Percentiles rank a stretch among this genome's conserved stretches.
Conservation (phyloP, 1,140 invertebrate genomes). For the Fopius arisanus region DNA sequence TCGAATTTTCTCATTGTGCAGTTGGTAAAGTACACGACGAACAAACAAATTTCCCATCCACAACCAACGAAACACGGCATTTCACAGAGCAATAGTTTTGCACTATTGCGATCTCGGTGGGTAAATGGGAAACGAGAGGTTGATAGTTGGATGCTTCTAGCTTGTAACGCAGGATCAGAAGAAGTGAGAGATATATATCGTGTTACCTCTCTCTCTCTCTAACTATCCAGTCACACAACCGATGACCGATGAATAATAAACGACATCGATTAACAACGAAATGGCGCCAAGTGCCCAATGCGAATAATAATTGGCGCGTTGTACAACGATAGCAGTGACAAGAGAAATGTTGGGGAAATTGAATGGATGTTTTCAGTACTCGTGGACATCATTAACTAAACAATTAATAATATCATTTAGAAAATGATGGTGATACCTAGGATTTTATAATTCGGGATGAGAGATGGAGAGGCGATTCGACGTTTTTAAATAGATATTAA, state of each 20-base stretch:
- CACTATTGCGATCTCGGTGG: background rate
- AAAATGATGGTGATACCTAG: too few relatives aligned
- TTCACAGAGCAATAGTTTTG: background rate
- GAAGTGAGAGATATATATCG: constrained; percentile 4
- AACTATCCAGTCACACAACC: constrained; percentile 8
- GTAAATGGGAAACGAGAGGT: background rate
- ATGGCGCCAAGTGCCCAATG: constrained; percentile 44
- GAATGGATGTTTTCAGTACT: constrained; percentile 12
- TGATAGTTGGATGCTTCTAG: background rate
- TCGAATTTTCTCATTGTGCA: constrained; percentile 31
- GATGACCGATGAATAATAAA: constrained; percentile 59
- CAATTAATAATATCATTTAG: background rate
- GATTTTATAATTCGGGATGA: too few relatives aligned
- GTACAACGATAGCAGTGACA: constrained; percentile 11
- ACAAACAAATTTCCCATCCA: constrained; percentile 11
- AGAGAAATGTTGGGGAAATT: constrained; percentile 5
- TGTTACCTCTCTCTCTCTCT: constrained; percentile 16
- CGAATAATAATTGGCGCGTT: constrained; percentile 51
- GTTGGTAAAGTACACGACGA: constrained; percentile 24
- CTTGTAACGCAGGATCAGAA: constrained; percentile 27
- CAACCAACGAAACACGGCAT: background rate
- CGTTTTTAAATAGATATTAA: too few relatives aligned
- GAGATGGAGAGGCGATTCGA: too few relatives aligned
- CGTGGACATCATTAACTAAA: background rate
- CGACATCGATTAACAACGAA: constrained; percentile 54